Evolutionary conservation across 2,888 invertebrate genomes (phyloP), one percentile per base, ranked within the genome.

Genomic region (Trisateles emortualis): DNA sequence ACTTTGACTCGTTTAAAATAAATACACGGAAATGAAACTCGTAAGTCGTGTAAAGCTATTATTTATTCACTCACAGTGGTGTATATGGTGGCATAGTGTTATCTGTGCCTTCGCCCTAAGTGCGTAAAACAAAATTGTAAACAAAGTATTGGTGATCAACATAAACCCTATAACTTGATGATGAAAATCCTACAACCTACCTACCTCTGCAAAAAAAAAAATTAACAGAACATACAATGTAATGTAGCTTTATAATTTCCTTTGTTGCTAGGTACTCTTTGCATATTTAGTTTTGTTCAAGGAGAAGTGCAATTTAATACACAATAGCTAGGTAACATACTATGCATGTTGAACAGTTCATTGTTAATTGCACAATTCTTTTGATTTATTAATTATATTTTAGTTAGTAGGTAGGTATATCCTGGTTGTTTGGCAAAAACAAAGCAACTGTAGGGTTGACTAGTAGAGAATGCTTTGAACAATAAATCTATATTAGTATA

Each of bases 111-210:
- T 4, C 22, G 10, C 22, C 22, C 16, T 47, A 41, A 24, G 40
- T 48, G 32, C 36, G 30, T 30, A 22, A 38, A 19, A 22, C 14
- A 16, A 38, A 11, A 30, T 19, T 22, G 43, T 50, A 50, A 50
- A 50, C 50, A 50, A 50, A 50, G 50, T 43, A 8, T 32, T 38
- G 11, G 16, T 42, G 19, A 11, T 42, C 36, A 8, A 30, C 36
- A 13, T 26, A n/a, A 9, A 22, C 3, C n/a, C n/a, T n/a, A n/a
- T n/a, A 8, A 8, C 9, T 26, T 1, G 26, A 26, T 6, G 26
- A 26, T 8, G 1, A 26, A 19, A 19, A 19, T 3, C 3, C 2
- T 5, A 19, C 19, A 3, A 5, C 19, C 2, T 3, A 19, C 5
- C 2, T 5, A 19, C 2, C 5, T 5, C 19, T 19, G 3, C 3